These are phyloP conservation scores for Planococcus citri DNA, from an alignment of 1,140 invertebrate genomes.

Conservation along the genomic window DNA sequence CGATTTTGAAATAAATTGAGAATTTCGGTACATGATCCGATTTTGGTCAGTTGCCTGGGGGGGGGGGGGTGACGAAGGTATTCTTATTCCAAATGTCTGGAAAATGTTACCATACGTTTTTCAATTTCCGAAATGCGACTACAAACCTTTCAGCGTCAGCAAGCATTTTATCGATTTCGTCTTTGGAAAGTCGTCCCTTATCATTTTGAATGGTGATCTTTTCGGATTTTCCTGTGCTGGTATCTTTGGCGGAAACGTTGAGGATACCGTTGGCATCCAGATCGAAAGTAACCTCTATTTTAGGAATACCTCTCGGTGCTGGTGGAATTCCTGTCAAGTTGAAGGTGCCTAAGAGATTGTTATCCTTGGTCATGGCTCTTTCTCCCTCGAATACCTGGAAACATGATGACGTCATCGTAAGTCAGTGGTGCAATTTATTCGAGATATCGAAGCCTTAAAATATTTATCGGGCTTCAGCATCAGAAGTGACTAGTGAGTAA, in stretches of 20 bases:
- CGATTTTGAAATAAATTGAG: too few relatives aligned
- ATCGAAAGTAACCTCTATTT: slow-evolving; percentile 48
- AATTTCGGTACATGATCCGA: too few relatives aligned
- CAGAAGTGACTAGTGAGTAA: too few relatives aligned
- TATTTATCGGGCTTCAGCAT: too few relatives aligned
- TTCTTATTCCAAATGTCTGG: not conserved
- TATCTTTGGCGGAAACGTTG: slow-evolving; percentile 45
- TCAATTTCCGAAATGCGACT: too few relatives aligned
- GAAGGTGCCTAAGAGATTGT: slow-evolving; percentile 68
- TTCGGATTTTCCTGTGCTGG: slow-evolving; percentile 39
- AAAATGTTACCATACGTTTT: too few relatives aligned
- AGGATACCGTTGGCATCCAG: slow-evolving; percentile 58
- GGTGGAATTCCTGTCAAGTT: slow-evolving; percentile 53
- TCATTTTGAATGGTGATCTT: slow-evolving; percentile 46
- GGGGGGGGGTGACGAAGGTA: too few relatives aligned
- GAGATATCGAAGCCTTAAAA: too few relatives aligned
- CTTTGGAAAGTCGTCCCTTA: slow-evolving; percentile 41
- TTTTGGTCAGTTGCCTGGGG: too few relatives aligned
- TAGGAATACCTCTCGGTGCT: slow-evolving; percentile 39
- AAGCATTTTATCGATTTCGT: slow-evolving; percentile 49
- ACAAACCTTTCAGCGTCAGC: slow-evolving; percentile 46
- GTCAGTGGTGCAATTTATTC: not conserved
- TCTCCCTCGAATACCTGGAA: slow-evolving; percentile 50
- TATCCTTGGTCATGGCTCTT: slow-evolving; percentile 50
- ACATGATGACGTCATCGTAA: not conserved